These are phyloP conservation scores for Coilia nasus DNA, from an alignment of 2,797 vertebrate genomes.

Conservation along the genomic window DNA sequence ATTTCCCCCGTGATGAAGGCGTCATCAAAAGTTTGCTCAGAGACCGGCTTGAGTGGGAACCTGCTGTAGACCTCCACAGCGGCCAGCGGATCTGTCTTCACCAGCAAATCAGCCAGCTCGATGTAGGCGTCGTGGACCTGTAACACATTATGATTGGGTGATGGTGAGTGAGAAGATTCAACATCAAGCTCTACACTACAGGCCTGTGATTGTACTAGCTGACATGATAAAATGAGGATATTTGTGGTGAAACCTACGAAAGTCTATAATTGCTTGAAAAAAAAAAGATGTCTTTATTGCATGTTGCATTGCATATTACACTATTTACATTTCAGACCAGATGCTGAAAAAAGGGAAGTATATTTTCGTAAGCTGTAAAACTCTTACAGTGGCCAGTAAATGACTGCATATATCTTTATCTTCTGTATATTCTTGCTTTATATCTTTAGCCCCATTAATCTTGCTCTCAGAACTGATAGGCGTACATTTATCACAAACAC, in stretches of 20 bases:
- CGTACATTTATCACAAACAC: not conserved
- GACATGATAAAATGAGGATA: not conserved
- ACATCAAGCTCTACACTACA: not conserved
- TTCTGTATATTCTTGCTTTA: too few relatives aligned
- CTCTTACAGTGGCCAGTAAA: not conserved
- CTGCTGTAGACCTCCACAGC: constrained; percentile 71
- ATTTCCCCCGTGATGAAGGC: constrained; percentile 76
- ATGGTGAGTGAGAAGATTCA: not conserved
- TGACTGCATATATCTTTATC: too few relatives aligned
- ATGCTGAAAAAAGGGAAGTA: not conserved
- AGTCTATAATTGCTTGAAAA: not conserved
- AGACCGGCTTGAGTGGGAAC: constrained; percentile 66
- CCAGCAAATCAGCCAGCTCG: constrained; percentile 68
- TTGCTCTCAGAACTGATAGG: not conserved
- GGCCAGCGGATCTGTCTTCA: constrained; percentile 63
- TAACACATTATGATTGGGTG: not conserved
- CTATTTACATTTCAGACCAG: not conserved
- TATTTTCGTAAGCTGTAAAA: not conserved
- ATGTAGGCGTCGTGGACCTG: constrained; percentile 72
- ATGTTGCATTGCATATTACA: not conserved
- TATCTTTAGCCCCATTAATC: not conserved
- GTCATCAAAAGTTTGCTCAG: constrained; percentile 69
- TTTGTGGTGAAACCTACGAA: not conserved
- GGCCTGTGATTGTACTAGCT: not conserved
- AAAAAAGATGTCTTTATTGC: not conserved